Conservation (phyloP, 2,113 vertebrate genomes). For the Pelodiscus sinensis region DNA sequence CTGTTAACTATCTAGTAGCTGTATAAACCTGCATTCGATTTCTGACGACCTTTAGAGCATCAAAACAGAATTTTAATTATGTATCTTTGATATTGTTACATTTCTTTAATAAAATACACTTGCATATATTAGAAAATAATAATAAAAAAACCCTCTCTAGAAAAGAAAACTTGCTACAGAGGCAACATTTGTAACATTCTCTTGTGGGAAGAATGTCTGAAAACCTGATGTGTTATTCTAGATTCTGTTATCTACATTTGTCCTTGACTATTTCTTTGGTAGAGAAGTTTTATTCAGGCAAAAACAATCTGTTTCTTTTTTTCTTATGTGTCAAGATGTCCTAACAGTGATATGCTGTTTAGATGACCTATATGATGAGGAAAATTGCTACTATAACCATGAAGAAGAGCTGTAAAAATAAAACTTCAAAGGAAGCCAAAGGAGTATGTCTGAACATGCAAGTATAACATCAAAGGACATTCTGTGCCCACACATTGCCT, state of each 20-base stretch:
- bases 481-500: background rate
- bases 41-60: background rate
- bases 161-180: background rate
- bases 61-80: background rate
- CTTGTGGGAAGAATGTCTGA: background rate
- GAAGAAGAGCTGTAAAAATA: background rate
- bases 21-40: background rate
- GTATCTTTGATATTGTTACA: background rate
- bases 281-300: background rate
- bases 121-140: background rate
- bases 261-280: background rate
- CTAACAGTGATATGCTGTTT: constrained; percentile 5
- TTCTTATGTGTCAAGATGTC: background rate
- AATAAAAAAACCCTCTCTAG: background rate
- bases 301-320: background rate
- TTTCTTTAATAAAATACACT: background rate
- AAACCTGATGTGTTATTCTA: background rate
- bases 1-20: background rate
- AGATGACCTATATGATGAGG: background rate
- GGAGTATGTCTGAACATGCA: background rate
- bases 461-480: background rate
- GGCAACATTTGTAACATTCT: background rate
- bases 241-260: background rate
- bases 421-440: constrained; percentile 4
- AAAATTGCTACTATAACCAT: background rate